phyloP scores from a whole-genome alignment of 2,888 invertebrate genomes.

The Conomelus anceps region DNA sequence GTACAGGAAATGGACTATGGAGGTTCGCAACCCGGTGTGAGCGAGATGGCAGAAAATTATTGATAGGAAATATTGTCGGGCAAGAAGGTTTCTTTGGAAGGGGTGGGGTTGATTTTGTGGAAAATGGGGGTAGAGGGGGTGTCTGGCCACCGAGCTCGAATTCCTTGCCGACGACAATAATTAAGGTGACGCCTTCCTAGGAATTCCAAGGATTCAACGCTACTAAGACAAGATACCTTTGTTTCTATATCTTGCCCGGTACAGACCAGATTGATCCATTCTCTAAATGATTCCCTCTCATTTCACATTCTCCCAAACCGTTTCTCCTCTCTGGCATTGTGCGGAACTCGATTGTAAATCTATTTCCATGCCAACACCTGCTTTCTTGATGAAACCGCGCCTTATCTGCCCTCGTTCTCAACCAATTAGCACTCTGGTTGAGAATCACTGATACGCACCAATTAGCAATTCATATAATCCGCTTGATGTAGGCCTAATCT shows the following conservation, averaged over 20 bases:
- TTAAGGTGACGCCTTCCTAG: background rate
- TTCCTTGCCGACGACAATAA: background rate
- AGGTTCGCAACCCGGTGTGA: background rate
- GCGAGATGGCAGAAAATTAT: background rate
- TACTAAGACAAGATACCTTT: background rate
- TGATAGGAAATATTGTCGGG: background rate
- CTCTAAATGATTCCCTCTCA: background rate
- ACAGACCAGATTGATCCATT: background rate
- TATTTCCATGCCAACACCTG: background rate
- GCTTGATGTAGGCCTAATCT: background rate
- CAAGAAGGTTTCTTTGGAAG: no score
- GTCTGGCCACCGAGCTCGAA: background rate
- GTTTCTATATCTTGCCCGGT: background rate
- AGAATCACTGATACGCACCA: background rate
- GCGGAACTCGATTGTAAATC: background rate
- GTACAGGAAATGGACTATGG: background rate
- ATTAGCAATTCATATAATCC: background rate
- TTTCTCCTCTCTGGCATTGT: background rate
- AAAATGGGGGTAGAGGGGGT: background rate
- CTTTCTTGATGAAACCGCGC: background rate
- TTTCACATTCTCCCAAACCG: background rate
- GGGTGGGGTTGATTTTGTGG: background rate
- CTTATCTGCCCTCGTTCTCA: background rate
- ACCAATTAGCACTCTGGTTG: background rate
- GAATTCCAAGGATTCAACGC: background rate